phyloP scores from a whole-genome alignment of 2,113 vertebrate genomes.

The Eulacestoma nigropectus region DNA sequence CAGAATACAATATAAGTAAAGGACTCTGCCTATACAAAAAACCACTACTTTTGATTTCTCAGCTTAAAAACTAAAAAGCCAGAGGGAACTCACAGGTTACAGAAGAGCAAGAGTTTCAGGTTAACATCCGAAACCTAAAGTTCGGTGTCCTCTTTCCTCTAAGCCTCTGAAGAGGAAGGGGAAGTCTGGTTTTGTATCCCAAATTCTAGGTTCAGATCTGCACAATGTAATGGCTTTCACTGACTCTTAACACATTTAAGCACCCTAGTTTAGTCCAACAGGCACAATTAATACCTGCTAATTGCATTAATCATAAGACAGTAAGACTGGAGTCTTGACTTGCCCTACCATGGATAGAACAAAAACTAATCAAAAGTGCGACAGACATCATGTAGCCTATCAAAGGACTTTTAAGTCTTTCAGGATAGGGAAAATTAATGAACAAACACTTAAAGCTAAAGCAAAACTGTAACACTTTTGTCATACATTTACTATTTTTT shows the following conservation, averaged over 20 bases:
- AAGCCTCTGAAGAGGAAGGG: not conserved
- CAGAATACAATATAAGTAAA: not conserved
- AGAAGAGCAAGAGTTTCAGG: not conserved
- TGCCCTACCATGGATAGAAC: not conserved
- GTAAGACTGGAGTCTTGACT: not conserved
- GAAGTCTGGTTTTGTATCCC: not conserved
- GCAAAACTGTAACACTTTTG: not conserved
- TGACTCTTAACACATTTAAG: not conserved
- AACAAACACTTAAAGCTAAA: not conserved
- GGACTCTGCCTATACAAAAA: not conserved
- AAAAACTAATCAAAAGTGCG: not conserved
- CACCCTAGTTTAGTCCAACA: not conserved
- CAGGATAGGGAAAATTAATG: not conserved
- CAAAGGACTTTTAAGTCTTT: not conserved
- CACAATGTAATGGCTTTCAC: not conserved
- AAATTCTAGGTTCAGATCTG: not conserved
- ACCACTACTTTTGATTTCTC: fast-evolving
- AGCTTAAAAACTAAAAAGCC: not conserved
- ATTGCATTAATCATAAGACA: not conserved
- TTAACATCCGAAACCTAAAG: not conserved
- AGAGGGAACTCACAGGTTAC: not conserved
- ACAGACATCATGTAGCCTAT: not conserved
- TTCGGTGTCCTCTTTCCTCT: fast-evolving
- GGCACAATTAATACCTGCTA: not conserved
- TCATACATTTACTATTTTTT: not conserved